These are phyloP conservation scores for Diadophis punctatus DNA, from an alignment of 2,113 vertebrate species.

Conservation along the genomic window DNA sequence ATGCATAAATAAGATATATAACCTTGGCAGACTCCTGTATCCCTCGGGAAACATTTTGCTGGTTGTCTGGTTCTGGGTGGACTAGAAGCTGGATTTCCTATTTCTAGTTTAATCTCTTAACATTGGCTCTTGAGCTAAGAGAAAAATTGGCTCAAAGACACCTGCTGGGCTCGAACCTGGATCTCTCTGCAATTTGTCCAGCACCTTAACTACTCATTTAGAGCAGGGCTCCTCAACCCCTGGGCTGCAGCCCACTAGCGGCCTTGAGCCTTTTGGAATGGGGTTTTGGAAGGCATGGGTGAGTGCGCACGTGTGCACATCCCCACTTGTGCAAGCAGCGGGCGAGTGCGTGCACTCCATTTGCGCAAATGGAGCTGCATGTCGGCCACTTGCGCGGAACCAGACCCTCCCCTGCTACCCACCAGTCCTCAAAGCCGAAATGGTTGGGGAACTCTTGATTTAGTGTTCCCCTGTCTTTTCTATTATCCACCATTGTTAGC, in stretches of 20 bases:
- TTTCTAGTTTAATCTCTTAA: not conserved
- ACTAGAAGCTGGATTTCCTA: not conserved
- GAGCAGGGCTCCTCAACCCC: too few relatives aligned
- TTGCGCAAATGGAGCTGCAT: too few relatives aligned
- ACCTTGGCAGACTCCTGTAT: not conserved
- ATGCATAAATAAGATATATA: not conserved
- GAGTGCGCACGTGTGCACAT: too few relatives aligned
- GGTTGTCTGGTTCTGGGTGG: not conserved
- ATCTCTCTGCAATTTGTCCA: not conserved
- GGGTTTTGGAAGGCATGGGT: too few relatives aligned
- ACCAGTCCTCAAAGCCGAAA: too few relatives aligned
- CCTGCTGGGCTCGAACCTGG: not conserved
- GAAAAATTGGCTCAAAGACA: not conserved
- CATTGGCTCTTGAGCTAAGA: not conserved
- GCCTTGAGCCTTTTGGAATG: too few relatives aligned
- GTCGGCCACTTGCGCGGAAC: too few relatives aligned
- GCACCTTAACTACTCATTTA: not conserved
- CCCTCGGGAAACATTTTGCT: not conserved
- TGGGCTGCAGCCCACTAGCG: too few relatives aligned
- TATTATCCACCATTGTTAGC: not conserved
- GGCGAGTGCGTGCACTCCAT: too few relatives aligned
- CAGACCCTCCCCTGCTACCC: too few relatives aligned
- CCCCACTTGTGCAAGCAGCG: too few relatives aligned
- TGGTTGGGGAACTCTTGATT: not conserved
- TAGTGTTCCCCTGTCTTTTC: not conserved